A percentile compares a stretch with the other conserved stretches of the same genome.
Conservation (phyloP, 2,888 invertebrate genomes). For the Caenorhabditis becei region DNA sequence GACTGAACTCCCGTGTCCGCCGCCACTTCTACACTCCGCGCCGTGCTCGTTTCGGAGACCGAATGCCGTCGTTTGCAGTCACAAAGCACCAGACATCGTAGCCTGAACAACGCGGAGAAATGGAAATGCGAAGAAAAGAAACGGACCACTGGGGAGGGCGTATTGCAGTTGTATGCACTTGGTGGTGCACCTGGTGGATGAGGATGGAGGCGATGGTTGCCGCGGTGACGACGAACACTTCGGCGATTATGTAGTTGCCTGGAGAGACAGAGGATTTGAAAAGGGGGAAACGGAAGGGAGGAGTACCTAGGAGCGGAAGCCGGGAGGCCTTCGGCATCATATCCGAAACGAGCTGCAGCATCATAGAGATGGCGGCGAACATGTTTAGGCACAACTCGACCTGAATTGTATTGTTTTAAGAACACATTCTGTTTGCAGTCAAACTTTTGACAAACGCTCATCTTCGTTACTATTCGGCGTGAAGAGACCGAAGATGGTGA, state of each 20-base stretch:
- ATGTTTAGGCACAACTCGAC: slow-evolving; percentile 65
- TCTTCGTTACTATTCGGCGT: slow-evolving; percentile 67
- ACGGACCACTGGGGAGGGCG: slow-evolving; percentile 57
- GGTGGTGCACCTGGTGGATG: slow-evolving; percentile 56
- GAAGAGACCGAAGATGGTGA: slow-evolving; percentile 73
- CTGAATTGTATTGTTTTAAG: slow-evolving; percentile 2
- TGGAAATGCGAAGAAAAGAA: not conserved
- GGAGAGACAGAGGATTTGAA: slow-evolving; percentile 6
- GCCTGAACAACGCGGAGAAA: slow-evolving; percentile 17
- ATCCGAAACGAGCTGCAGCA: slow-evolving; percentile 72
- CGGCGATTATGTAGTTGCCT: slow-evolving; percentile 68
- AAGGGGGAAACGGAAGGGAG: not conserved
- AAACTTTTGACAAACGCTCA: slow-evolving; percentile 67
- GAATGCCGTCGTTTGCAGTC: slow-evolving; percentile 37
- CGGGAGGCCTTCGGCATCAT: slow-evolving; percentile 74
- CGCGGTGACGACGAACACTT: slow-evolving; percentile 65
- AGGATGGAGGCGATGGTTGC: slow-evolving; percentile 61
- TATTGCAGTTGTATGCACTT: slow-evolving; percentile 50
- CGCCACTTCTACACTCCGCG: slow-evolving; percentile 40
- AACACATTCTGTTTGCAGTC: not conserved
- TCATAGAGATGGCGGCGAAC: slow-evolving; percentile 72
- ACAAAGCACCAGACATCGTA: slow-evolving; percentile 43
- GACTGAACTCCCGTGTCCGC: slow-evolving; percentile 17
- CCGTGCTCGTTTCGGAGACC: slow-evolving; percentile 23
- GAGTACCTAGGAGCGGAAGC: slow-evolving; percentile 67